Percentiles rank a stretch among this genome's conserved stretches.
phyloP scores from a whole-genome alignment of 2,113 vertebrate species.

The Calypte anna region DNA sequence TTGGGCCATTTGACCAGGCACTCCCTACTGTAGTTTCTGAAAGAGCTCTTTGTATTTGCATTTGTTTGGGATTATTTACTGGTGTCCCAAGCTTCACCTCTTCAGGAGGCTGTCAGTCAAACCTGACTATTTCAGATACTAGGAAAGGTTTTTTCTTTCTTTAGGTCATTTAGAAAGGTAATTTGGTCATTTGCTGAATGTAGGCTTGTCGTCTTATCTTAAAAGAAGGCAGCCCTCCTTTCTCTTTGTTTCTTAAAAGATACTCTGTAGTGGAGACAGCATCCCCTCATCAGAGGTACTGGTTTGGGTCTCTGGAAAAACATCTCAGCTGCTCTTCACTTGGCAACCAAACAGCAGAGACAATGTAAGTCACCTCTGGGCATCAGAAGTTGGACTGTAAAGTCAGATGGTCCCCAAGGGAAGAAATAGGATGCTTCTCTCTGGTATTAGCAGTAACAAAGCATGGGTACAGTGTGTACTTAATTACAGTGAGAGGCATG shows the following conservation, averaged over 20 bases:
- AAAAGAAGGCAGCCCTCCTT: background rate
- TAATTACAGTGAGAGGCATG: background rate
- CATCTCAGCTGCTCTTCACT: background rate
- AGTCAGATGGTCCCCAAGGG: background rate
- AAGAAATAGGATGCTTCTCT: background rate
- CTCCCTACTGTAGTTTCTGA: background rate
- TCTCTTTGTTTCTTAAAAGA: background rate
- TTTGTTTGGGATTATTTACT: background rate
- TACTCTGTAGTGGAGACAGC: background rate
- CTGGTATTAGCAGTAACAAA: background rate
- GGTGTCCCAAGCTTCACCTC: background rate
- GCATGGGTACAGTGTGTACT: background rate
- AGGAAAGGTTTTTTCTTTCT: background rate
- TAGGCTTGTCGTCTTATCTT: background rate
- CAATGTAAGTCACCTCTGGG: background rate
- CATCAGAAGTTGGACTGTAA: background rate
- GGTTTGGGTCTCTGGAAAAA: background rate
- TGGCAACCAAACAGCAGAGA: background rate
- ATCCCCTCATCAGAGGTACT: background rate
- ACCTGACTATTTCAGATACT: background rate
- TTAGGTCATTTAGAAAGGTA: background rate
- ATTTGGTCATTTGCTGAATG: background rate
- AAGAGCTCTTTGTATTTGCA: background rate
- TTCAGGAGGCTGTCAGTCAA: background rate
- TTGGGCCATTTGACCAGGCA: background rate